phyloP scores from a whole-genome alignment of 2,797 vertebrate species.

The Sphenodon punctatus region DNA sequence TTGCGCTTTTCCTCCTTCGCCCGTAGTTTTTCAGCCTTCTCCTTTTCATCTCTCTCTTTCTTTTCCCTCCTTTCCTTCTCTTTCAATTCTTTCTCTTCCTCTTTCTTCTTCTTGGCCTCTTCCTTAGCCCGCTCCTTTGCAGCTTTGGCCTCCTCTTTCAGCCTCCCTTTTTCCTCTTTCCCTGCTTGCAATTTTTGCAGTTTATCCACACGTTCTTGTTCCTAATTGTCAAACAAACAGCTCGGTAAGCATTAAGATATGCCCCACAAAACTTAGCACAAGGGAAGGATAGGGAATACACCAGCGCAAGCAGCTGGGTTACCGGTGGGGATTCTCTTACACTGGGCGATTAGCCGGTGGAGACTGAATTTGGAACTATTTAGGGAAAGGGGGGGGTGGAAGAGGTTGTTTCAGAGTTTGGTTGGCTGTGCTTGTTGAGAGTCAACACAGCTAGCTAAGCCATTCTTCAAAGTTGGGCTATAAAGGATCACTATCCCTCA shows the following conservation, averaged over 20 bases:
- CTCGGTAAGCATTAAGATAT: too few species aligned
- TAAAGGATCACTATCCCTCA: not conserved
- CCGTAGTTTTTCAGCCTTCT: conserved; percentile 84
- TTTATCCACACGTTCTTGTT: conserved; percentile 78
- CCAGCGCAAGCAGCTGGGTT: too few species aligned
- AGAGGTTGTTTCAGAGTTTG: too few species aligned
- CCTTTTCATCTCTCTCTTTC: conserved; percentile 87
- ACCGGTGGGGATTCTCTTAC: not conserved
- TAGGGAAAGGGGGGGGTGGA: too few species aligned
- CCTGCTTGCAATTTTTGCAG: conserved; percentile 76
- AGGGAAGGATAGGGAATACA: too few species aligned
- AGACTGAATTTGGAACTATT: too few species aligned
- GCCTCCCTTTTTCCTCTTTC: conserved; percentile 82
- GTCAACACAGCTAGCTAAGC: not conserved
- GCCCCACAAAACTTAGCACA: not conserved
- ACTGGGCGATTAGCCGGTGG: accelerated
- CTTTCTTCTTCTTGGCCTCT: conserved; percentile 85
- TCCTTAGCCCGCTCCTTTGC: conserved; percentile 87
- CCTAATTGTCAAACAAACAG: conserved; percentile 39
- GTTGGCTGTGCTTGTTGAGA: too few species aligned
- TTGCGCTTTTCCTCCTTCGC: conserved; percentile 91
- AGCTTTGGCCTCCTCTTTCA: conserved; percentile 86
- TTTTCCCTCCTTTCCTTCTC: conserved; percentile 89
- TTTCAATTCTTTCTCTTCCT: conserved; percentile 85
- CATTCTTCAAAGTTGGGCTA: accelerated